phyloP scores from a whole-genome alignment of 1,140 invertebrate species.

The Paraescarpia echinospica region DNA sequence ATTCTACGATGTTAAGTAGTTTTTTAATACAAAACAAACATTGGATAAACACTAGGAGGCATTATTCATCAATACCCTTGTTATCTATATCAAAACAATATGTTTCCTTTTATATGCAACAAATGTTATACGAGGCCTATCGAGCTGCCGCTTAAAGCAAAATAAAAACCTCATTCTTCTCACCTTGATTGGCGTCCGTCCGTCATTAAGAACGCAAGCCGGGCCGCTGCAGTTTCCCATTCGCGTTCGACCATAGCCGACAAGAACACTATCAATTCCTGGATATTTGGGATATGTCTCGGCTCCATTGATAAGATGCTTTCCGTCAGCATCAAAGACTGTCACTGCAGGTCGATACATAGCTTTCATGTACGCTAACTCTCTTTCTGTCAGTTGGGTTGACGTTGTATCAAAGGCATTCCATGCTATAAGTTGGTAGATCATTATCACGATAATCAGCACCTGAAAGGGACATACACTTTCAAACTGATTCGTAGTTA shows the following conservation, averaged over 20 bases:
- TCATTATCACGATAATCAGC: neutral
- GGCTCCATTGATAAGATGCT: neutral
- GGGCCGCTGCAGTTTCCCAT: neutral
- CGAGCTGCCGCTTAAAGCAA: neutral
- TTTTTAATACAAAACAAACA: neutral
- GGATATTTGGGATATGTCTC: neutral
- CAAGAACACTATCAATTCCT: neutral
- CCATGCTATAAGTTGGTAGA: neutral
- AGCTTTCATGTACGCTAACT: neutral
- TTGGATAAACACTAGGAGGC: neutral
- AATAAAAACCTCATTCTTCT: neutral
- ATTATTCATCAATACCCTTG: neutral
- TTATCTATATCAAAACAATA: neutral
- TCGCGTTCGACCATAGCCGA: neutral
- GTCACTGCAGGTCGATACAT: neutral
- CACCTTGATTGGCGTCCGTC: neutral
- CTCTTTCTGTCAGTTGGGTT: neutral
- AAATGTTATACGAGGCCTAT: neutral
- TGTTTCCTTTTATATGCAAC: neutral
- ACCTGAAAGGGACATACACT: neutral
- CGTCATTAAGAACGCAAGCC: neutral
- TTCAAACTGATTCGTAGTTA: neutral
- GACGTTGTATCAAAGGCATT: neutral
- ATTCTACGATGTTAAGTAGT: neutral
- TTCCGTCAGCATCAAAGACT: neutral